Percentiles rank a stretch among this genome's conserved stretches.
These are phyloP conservation scores for Pontoporia blainvillei DNA, from an alignment of 2,113 vertebrate species.

Conservation along the genomic window DNA sequence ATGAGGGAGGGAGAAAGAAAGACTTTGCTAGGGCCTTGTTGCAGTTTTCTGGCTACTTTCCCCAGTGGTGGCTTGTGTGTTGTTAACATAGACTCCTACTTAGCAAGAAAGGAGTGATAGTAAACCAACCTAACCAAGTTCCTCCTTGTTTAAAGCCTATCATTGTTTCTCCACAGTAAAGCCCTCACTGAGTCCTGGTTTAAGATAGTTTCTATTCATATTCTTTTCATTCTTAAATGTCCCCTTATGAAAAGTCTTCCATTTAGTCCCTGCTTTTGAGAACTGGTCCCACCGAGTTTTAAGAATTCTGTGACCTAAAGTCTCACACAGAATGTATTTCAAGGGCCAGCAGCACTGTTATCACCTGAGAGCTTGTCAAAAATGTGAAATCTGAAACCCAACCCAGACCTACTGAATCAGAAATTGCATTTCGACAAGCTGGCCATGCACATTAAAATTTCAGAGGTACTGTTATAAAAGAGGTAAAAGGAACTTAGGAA, in stretches of 20 bases:
- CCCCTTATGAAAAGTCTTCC: neutral
- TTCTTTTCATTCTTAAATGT: neutral
- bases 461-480: neutral
- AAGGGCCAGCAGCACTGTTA: neutral
- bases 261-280: neutral
- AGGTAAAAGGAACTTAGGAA: neutral
- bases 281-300: neutral
- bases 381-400: neutral
- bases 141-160: neutral
- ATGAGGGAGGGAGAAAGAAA: neutral
- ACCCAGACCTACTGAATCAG: neutral
- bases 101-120: neutral
- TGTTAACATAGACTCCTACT: neutral
- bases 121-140: neutral
- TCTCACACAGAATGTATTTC: neutral
- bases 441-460: neutral
- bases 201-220: neutral
- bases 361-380: neutral
- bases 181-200: neutral
- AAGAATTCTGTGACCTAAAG: neutral
- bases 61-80: neutral
- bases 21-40: neutral
- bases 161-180: neutral
- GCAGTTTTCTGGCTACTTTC: neutral
- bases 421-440: conserved; percentile 7